phyloP scores from a whole-genome alignment of 1,140 invertebrate species.

The Telenomus remus region DNA sequence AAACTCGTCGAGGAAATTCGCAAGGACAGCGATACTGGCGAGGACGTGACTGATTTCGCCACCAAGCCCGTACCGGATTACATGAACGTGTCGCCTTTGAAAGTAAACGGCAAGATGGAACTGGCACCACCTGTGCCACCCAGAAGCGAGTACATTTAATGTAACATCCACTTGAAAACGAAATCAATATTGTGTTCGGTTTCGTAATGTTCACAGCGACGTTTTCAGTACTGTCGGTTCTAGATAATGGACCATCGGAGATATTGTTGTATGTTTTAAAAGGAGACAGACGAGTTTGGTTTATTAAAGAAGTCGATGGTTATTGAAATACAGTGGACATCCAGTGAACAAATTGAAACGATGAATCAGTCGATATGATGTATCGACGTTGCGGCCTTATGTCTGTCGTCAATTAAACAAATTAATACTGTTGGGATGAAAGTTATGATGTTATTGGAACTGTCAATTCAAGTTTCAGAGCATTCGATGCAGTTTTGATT shows the following conservation, averaged over 20 bases:
- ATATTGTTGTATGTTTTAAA: constrained; percentile 7
- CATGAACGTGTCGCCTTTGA: constrained; percentile 63
- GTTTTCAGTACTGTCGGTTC: constrained; percentile 16
- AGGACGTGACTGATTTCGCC: constrained; percentile 24
- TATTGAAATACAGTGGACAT: constrained; percentile 5
- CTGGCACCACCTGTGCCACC: constrained; percentile 68
- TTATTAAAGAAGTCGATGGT: constrained; percentile 1
- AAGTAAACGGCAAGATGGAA: constrained; percentile 50
- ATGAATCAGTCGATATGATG: too few relatives aligned
- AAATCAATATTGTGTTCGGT: constrained; percentile 41
- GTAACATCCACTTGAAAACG: constrained; percentile 40
- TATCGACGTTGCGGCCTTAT: too few relatives aligned
- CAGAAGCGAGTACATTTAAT: constrained; percentile 58
- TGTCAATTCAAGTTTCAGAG: too few relatives aligned
- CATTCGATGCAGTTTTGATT: too few relatives aligned
- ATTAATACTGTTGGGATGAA: too few relatives aligned
- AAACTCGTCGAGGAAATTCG: too few relatives aligned
- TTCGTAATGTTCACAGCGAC: constrained; percentile 17
- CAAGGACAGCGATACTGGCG: constrained; percentile 6
- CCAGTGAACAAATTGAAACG: not conserved
- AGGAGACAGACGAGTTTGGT: constrained; percentile 1
- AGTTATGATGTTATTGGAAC: too few relatives aligned
- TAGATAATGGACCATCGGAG: not conserved
- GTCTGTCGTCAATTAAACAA: too few relatives aligned
- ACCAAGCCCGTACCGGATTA: constrained; percentile 59